Conservation (phyloP, 1,140 invertebrate species). For the Magallana angulata region DNA sequence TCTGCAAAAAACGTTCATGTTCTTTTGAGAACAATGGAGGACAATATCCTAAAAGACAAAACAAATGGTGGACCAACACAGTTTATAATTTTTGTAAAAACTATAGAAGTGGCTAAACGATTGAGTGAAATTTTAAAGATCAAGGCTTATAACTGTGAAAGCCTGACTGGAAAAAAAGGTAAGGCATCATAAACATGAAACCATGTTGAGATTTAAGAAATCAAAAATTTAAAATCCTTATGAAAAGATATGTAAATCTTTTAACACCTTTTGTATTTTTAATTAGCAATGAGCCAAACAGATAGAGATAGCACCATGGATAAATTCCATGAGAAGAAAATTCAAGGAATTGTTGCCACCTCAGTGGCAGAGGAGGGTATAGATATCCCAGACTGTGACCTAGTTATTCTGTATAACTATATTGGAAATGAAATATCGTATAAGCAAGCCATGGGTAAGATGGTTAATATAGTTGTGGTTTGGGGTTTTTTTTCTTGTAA, state of each 20-base stretch:
- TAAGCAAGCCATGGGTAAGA: slow-evolving; percentile 75
- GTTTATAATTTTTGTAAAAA: slow-evolving; percentile 35
- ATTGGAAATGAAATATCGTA: slow-evolving; percentile 78
- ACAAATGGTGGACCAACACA: background rate
- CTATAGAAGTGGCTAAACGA: slow-evolving; percentile 4
- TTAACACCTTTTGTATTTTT: too few species aligned
- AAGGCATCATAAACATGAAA: background rate
- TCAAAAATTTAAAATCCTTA: too few species aligned
- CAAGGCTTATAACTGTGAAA: slow-evolving; percentile 12
- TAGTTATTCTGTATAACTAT: slow-evolving; percentile 78
- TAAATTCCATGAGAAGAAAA: slow-evolving; percentile 1
- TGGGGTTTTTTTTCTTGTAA: too few species aligned
- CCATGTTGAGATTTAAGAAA: too few species aligned
- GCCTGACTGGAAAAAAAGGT: slow-evolving; percentile 4
- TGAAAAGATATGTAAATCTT: too few species aligned
- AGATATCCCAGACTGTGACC: slow-evolving; percentile 76
- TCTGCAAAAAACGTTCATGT: background rate
- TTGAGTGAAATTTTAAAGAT: slow-evolving; percentile 3
- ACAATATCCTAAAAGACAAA: background rate
- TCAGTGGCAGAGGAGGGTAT: slow-evolving; percentile 79
- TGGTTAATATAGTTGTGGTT: too few species aligned
- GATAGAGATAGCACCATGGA: background rate
- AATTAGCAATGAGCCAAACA: background rate
- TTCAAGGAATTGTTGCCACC: slow-evolving; percentile 71
- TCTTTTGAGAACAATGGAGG: background rate